Conservation (phyloP, 2,797 vertebrate genomes). For the Knipowitschia caucasica region DNA sequence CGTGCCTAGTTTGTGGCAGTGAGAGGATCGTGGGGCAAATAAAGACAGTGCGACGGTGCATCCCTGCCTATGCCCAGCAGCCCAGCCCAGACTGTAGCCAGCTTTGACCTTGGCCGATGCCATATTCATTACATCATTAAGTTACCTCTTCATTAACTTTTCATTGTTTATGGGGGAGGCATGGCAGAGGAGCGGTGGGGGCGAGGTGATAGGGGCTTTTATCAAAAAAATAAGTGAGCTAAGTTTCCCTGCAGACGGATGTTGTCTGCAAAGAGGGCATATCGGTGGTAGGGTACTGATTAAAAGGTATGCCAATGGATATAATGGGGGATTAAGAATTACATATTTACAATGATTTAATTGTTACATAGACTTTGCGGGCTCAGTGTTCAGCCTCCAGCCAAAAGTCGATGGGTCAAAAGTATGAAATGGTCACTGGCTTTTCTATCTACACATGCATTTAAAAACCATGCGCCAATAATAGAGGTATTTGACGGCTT, state of each 20-base stretch:
- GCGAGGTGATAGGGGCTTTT: constrained; percentile 25
- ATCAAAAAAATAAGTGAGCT: constrained; percentile 37
- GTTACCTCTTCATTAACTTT: constrained; percentile 88
- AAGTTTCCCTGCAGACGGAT: constrained; percentile 10
- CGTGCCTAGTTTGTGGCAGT: constrained; percentile 1
- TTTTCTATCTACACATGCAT: no score
- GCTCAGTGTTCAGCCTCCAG: neutral
- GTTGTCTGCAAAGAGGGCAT: neutral
- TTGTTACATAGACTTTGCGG: neutral
- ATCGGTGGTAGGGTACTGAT: constrained; percentile 2
- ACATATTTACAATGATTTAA: no score
- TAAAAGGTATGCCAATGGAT: no score
- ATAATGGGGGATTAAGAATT: neutral
- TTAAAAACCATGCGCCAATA: no score
- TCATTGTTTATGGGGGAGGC: constrained; percentile 81
- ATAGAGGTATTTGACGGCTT: no score
- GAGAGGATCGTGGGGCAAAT: constrained; percentile 33
- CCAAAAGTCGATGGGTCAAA: no score
- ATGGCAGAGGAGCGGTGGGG: constrained; percentile 39
- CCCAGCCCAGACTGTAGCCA: constrained; percentile 59
- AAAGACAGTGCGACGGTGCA: constrained; percentile 60
- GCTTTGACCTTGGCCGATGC: constrained; percentile 78
- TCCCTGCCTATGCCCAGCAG: constrained; percentile 43
- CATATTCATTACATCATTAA: constrained; percentile 87
- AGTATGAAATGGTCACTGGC: no score